These are phyloP conservation scores for Mimas tiliae DNA, from an alignment of 2,888 invertebrate genomes.

Conservation along the genomic window DNA sequence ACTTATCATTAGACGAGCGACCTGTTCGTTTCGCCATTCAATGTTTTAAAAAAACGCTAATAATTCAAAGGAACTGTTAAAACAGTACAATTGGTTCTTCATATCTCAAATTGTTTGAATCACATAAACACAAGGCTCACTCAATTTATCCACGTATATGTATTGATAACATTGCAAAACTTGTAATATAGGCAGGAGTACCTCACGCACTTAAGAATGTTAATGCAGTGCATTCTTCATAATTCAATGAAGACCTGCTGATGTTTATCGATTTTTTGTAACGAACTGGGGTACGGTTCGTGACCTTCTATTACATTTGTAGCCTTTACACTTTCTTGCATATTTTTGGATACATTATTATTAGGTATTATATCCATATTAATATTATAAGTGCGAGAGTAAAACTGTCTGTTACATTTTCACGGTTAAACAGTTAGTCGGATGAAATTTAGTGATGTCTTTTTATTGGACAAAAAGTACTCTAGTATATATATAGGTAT, in stretches of 20 bases:
- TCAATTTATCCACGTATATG: neutral
- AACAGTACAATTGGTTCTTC: neutral
- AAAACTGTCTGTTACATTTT: too few relatives aligned
- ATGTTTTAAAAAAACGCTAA: too few relatives aligned
- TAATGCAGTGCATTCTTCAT: conserved; percentile 33
- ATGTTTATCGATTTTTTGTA: conserved; percentile 46
- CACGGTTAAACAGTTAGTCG: too few relatives aligned
- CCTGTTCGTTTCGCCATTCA: too few relatives aligned
- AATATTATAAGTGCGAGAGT: too few relatives aligned
- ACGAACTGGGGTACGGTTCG: conserved; percentile 38
- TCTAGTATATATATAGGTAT: too few relatives aligned
- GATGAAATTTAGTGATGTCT: too few relatives aligned
- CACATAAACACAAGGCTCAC: neutral
- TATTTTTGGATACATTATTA: conserved; percentile 3
- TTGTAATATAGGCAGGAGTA: neutral
- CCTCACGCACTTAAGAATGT: conserved; percentile 18
- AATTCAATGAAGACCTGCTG: conserved; percentile 41
- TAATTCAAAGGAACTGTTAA: too few relatives aligned
- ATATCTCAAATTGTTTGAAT: neutral
- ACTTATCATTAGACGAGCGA: too few relatives aligned
- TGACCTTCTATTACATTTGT: conserved; percentile 39
- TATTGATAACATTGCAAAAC: neutral
- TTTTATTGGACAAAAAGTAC: too few relatives aligned
- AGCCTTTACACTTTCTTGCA: conserved; percentile 42
- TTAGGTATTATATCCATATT: too few relatives aligned